Evolutionary conservation across 2,888 invertebrate genomes (phyloP).

Genomic region (Sycophila texana): DNA sequence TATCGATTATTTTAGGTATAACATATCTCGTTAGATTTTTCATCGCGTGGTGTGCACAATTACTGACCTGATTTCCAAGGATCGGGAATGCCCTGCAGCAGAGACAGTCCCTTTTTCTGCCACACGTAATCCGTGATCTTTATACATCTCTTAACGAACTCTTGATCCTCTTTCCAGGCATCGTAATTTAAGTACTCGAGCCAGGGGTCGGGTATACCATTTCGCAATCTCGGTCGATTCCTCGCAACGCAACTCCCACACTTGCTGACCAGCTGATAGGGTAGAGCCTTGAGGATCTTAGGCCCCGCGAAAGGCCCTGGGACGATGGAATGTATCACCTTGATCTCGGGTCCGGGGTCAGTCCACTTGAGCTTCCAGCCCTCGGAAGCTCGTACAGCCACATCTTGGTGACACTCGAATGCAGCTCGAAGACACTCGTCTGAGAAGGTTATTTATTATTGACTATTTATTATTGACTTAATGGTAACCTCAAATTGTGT

Average conservation of each 20-base stretch:
- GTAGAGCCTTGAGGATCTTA: slow-evolving; percentile 57
- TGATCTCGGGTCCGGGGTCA: background rate
- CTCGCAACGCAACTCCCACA: background rate
- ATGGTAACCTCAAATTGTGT: too few relatives aligned
- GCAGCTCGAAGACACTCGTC: too few relatives aligned
- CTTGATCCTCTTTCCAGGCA: slow-evolving; percentile 42
- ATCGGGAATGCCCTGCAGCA: slow-evolving; percentile 65
- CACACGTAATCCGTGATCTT: slow-evolving; percentile 59
- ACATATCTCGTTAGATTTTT: too few relatives aligned
- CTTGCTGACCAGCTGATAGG: slow-evolving; percentile 50
- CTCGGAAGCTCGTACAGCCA: background rate
- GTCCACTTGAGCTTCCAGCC: slow-evolving; percentile 48
- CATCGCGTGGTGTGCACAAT: too few relatives aligned
- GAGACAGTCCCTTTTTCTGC: slow-evolving; percentile 57
- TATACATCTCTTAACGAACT: slow-evolving; percentile 53
- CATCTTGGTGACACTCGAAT: too few relatives aligned
- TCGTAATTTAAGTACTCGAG: slow-evolving; percentile 61
- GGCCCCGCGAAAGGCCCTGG: slow-evolving; percentile 61
- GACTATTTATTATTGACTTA: too few relatives aligned
- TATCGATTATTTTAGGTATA: too few relatives aligned
- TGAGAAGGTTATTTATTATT: too few relatives aligned
- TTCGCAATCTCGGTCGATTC: slow-evolving; percentile 28
- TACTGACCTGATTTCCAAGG: slow-evolving; percentile 59
- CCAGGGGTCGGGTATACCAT: slow-evolving; percentile 65
- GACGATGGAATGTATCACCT: slow-evolving; percentile 33